Evolutionary conservation across 35 echinoderm and acorn worm genomes (phyloP), one percentile per base, ranked within the genome.

Genomic region (Strongylocentrotus purpuratus): DNA sequence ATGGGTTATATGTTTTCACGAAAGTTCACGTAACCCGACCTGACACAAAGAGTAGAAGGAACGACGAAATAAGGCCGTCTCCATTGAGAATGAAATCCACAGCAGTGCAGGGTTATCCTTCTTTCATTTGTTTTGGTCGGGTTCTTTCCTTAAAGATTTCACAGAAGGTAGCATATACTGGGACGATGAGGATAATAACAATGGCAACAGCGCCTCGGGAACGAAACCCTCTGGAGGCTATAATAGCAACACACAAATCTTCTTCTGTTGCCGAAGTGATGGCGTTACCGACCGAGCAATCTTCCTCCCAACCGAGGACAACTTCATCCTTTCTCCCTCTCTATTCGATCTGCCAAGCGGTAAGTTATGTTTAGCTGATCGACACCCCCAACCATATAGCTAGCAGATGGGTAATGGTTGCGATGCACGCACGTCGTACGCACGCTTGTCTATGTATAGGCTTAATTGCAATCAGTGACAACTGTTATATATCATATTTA

Each of bases 241-340:
- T 33, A 7, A 9, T 9, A 0, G n/a, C 12, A 89, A 89, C 33
- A 89, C 87, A 46, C 6, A 1, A 8, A 46, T 89, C 4, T 89
- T 45, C 45, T 89, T 89, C 45, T 89, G 87, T 41, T 89, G 87
- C 5, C 87, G 87, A 46, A 89, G 9, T 25, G 87, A 89, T 46
- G 87, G 87, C 13, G 11, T 25, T 3, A 15, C 33, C 31, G 12
- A 89, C 45, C 10, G 7, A 33, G 31, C 87, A 5, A 89, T 89
- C 14, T 46, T 9, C 25, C 87, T 89, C 15, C 87, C 87, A 46
- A 89, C 87, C 6, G 12, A 89, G 6, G 87, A 89, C 87, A 89
- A 33, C 33, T 89, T 89, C n/a, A 18, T 41, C 0, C 87, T 89
- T 10, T 46, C n/a, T 89, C 32, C 32, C 87, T 7, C 87, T 18